Conservation (phyloP, 2,797 vertebrate genomes). For the Pipistrellus pipistrellus region DNA sequence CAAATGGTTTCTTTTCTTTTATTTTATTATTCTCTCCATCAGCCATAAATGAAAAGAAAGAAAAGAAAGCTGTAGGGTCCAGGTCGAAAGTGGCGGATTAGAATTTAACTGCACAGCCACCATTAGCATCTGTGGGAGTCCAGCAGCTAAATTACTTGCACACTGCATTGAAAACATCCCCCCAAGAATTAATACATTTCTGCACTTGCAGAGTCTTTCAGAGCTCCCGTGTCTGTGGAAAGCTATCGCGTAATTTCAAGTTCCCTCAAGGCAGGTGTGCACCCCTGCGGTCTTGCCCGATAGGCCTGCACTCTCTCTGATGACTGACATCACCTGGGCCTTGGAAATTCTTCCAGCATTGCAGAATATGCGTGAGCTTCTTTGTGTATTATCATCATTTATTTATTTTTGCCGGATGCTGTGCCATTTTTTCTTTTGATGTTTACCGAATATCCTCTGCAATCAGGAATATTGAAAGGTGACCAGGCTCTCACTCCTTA, state of each 20-base stretch:
- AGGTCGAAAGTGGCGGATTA: slow-evolving; percentile 27
- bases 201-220: background rate
- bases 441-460: slow-evolving; percentile 33
- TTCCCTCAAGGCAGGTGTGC: background rate
- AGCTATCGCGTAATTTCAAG: background rate
- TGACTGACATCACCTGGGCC: background rate
- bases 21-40: background rate
- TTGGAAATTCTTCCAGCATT: background rate
- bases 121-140: background rate
- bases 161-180: background rate
- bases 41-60: background rate
- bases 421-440: background rate
- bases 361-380: background rate
- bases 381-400: background rate
- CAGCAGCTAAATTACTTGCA: background rate
- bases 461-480: slow-evolving; percentile 4
- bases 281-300: background rate
- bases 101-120: background rate
- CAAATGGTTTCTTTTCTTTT: background rate
- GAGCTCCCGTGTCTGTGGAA: background rate
- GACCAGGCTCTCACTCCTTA: background rate
- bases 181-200: background rate
- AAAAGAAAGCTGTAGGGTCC: background rate
- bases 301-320: background rate
- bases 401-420: background rate